phyloP scores from a whole-genome alignment of 2,888 invertebrate genomes.

The Thera britannica region DNA sequence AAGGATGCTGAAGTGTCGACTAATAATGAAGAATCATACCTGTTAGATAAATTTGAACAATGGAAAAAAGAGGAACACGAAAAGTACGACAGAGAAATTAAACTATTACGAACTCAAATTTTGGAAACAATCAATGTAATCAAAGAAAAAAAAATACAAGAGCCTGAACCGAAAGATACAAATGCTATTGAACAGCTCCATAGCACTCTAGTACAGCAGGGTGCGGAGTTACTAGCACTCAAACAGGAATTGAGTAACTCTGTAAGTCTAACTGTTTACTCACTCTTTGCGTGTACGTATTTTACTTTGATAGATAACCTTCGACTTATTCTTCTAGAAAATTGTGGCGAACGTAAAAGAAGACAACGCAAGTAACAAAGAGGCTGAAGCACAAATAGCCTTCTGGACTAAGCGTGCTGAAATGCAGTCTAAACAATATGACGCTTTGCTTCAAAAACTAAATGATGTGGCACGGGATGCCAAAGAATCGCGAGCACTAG shows the following conservation, averaged over 20 bases:
- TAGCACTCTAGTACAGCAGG: conserved; percentile 78
- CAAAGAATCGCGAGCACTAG: conserved; percentile 62
- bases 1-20: conserved; percentile 70
- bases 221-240: conserved; percentile 76
- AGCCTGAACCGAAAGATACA: conserved; percentile 51
- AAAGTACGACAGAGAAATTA: conserved; percentile 82
- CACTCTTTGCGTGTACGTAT: not conserved
- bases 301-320: not conserved
- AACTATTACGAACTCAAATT: conserved; percentile 70
- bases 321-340: conserved; percentile 51
- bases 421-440: conserved; percentile 70
- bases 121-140: conserved; percentile 66
- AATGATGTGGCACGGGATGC: conserved; percentile 69
- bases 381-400: conserved; percentile 64
- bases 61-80: conserved; percentile 83
- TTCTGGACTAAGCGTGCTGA: conserved; percentile 70
- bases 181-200: conserved; percentile 70
- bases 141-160: conserved; percentile 58
- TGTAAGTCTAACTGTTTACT: conserved; percentile 51
- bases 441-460: conserved; percentile 67
- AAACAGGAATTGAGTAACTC: conserved; percentile 76
- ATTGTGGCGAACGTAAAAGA: conserved; percentile 54
- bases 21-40: conserved; percentile 57
- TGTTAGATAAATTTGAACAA: conserved; percentile 74
- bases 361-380: conserved; percentile 58